phyloP scores from a whole-genome alignment of 1,140 invertebrate species.

The Hycleus phaleratus region DNA sequence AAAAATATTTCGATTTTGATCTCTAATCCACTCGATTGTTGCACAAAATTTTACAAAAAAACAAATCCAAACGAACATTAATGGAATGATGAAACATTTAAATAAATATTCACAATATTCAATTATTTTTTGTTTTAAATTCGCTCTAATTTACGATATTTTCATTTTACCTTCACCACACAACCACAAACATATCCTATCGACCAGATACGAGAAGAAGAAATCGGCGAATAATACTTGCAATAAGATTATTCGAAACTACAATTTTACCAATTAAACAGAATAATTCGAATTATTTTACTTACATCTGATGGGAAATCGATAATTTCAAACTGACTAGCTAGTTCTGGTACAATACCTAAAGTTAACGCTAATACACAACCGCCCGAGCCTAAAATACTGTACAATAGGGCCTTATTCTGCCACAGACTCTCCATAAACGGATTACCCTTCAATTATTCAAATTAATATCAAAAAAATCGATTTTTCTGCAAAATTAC shows the following conservation, averaged over 20 bases:
- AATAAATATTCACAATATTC: not conserved
- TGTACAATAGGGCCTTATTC: constrained; percentile 89
- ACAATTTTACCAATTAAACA: constrained; percentile 40
- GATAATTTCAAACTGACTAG: constrained; percentile 80
- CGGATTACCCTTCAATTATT: constrained; percentile 74
- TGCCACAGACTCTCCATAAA: constrained; percentile 95
- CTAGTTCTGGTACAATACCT: constrained; percentile 69
- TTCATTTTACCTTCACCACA: constrained; percentile 50
- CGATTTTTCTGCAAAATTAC: constrained; percentile 46
- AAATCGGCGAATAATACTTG: constrained; percentile 75
- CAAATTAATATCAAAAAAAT: constrained; percentile 1
- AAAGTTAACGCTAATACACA: constrained; percentile 69
- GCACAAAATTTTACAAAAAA: not conserved
- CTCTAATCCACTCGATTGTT: not conserved
- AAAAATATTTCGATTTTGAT: not conserved
- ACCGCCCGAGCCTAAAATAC: constrained; percentile 65
- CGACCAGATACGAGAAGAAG: constrained; percentile 70
- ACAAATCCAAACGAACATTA: not conserved
- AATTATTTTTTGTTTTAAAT: constrained; percentile 2
- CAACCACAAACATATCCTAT: constrained; percentile 77
- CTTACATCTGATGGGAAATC: constrained; percentile 78
- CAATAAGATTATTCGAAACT: constrained; percentile 81
- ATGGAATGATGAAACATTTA: not conserved
- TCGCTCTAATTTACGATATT: constrained; percentile 17
- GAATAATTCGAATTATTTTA: constrained; percentile 23